These are phyloP conservation scores for Euborellia annulipes DNA, from an alignment of 1,140 invertebrate genomes.

Conservation along the genomic window DNA sequence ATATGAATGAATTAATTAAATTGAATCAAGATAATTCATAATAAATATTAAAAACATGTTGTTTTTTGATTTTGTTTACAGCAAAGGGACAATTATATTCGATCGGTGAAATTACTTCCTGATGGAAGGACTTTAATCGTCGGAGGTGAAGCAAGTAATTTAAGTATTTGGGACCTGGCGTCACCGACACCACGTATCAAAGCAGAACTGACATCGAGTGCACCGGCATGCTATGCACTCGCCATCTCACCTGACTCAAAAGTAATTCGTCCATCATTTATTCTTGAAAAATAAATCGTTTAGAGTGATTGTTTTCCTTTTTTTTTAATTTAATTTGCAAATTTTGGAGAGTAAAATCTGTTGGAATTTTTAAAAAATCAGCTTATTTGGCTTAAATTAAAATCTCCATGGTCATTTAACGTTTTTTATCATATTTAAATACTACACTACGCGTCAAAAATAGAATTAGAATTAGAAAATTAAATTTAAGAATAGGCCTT, in stretches of 20 bases:
- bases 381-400: background rate
- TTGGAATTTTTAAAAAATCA: background rate
- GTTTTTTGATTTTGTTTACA: conserved; percentile 17
- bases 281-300: background rate
- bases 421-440: too few species aligned
- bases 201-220: conserved; percentile 85
- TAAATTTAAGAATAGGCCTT: too few species aligned
- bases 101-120: conserved; percentile 80
- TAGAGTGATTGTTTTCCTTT: background rate
- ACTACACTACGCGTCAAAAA: too few species aligned
- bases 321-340: background rate
- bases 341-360: background rate
- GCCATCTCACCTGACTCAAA: conserved; percentile 83
- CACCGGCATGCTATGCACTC: conserved; percentile 91
- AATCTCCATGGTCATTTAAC: too few species aligned
- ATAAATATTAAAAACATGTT: too few species aligned
- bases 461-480: too few species aligned
- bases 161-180: conserved; percentile 82
- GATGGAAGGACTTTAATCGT: conserved; percentile 82
- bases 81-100: conserved; percentile 78
- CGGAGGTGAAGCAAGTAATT: conserved; percentile 76
- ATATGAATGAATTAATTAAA: too few species aligned
- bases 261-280: too few species aligned
- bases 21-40: too few species aligned
- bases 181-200: conserved; percentile 77